Evolutionary conservation across 2,888 invertebrate genomes (phyloP).

Genomic region (Pteria penguin): DNA sequence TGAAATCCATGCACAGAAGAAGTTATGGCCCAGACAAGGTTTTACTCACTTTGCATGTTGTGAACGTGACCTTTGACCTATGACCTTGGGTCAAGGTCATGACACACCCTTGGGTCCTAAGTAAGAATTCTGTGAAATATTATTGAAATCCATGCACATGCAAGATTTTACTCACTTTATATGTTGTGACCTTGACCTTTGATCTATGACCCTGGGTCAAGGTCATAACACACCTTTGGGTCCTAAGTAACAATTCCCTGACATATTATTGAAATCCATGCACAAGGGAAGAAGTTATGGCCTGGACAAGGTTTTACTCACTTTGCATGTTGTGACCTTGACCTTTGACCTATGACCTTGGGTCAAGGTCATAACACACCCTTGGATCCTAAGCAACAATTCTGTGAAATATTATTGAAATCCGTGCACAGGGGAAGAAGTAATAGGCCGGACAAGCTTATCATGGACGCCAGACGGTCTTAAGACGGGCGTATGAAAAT

Average conservation of each 20-base stretch:
- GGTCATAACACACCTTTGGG: not conserved
- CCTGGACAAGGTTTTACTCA: no score
- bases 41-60: not conserved
- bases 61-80: not conserved
- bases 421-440: no score
- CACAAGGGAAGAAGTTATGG: no score
- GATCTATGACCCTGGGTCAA: not conserved
- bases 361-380: no score
- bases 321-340: no score
- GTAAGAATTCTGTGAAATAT: not conserved
- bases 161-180: no score
- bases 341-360: no score
- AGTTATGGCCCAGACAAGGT: not conserved
- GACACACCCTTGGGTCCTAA: not conserved
- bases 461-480: no score
- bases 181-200: not conserved
- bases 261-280: not conserved
- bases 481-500: no score
- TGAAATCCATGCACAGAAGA: not conserved
- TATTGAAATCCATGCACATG: not conserved
- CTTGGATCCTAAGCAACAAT: no score
- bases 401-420: no score
- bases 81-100: not conserved
- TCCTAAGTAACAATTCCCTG: not conserved
- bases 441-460: no score